Evolutionary conservation across 92 coral and sea anemone species (phyloP).

Genomic region (Actinernus sp.): DNA sequence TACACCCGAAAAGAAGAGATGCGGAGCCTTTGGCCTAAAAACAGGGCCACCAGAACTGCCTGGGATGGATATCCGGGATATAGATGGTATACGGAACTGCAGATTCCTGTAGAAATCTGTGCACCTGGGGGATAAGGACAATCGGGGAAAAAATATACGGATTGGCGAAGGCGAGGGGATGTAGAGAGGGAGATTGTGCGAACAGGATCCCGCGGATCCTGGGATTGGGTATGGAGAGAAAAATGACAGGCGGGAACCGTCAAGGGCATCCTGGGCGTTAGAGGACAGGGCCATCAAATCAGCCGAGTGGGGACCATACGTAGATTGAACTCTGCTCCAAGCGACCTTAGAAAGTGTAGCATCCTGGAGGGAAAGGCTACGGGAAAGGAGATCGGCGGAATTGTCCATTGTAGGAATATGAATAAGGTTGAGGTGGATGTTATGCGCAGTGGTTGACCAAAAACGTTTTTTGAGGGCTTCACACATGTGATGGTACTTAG

Average conservation of each 20-base stretch:
- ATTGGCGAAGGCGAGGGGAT: conserved; percentile 56
- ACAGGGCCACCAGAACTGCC: conserved; percentile 67
- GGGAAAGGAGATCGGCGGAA: conserved; percentile 47
- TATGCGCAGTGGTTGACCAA: no score
- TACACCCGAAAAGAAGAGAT: no score
- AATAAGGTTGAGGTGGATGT: conserved; percentile 23
- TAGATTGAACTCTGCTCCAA: conserved; percentile 19
- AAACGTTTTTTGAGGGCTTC: no score
- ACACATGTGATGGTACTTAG: no score
- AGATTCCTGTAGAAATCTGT: conserved; percentile 16
- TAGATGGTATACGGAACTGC: conserved; percentile 20
- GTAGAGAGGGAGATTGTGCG: conserved; percentile 34
- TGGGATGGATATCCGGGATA: conserved; percentile 57
- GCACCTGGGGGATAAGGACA: no score
- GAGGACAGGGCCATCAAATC: conserved; percentile 59
- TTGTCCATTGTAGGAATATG: conserved; percentile 27
- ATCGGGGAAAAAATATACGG: conserved; percentile 41
- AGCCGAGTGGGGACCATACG: conserved; percentile 44
- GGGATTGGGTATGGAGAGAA: conserved; percentile 29
- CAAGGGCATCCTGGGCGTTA: conserved; percentile 40
- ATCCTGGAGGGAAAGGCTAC: conserved; percentile 29
- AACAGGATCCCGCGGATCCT: conserved; percentile 33
- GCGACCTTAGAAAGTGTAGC: conserved; percentile 4
- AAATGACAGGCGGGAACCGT: conserved; percentile 50
- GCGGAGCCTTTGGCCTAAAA: no score